phyloP scores from a whole-genome alignment of 2,113 vertebrate species.

The Aythya baeri region DNA sequence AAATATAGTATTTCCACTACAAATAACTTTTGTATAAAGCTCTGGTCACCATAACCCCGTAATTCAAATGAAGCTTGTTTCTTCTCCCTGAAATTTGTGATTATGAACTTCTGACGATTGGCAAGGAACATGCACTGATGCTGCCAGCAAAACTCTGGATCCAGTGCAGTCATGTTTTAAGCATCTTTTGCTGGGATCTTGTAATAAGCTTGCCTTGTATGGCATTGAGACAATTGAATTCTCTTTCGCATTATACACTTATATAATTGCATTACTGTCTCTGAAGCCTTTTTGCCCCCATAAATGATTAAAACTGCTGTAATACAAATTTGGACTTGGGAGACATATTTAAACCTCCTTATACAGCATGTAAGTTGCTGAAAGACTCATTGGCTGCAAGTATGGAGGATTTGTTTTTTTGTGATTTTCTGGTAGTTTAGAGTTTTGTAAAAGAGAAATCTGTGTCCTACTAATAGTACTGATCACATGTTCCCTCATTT shows the following conservation, averaged over 20 bases:
- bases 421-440: not conserved
- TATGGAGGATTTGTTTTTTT: not conserved
- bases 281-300: not conserved
- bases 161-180: not conserved
- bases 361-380: not conserved
- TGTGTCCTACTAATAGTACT: not conserved
- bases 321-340: not conserved
- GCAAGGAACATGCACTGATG: constrained; percentile 26
- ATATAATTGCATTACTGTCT: not conserved
- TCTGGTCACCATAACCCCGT: constrained; percentile 71
- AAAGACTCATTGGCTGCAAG: not conserved
- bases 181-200: constrained; percentile 6
- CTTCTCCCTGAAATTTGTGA: constrained; percentile 55
- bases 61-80: constrained; percentile 69
- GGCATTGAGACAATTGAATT: constrained; percentile 33
- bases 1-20: constrained; percentile 19
- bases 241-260: not conserved
- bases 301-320: constrained; percentile 20
- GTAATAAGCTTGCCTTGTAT: constrained; percentile 71
- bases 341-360: not conserved
- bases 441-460: not conserved
- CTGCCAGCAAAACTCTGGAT: constrained; percentile 59
- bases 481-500: not conserved
- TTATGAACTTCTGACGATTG: constrained; percentile 53
- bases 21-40: constrained; percentile 20